A percentile compares a stretch with the other conserved stretches of the same genome.
Evolutionary conservation across 2,888 invertebrate genomes (phyloP).

Genomic region (Reticulitermes lucifugus): DNA sequence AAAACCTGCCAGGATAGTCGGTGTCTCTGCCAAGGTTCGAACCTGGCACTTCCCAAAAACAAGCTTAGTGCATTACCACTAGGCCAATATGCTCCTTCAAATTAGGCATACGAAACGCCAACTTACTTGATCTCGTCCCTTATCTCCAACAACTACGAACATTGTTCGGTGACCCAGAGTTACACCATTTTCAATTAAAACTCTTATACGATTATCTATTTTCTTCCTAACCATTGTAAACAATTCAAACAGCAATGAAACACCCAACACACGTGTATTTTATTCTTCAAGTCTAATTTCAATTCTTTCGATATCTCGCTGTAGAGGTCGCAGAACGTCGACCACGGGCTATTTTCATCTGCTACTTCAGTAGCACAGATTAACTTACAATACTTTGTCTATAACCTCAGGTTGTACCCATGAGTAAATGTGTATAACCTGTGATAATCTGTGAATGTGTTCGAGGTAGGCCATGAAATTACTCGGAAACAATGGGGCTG

Average conservation of each 20-base stretch:
- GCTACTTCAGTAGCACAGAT: no score
- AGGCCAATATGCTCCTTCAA: no score
- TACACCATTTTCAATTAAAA: conserved; percentile 97
- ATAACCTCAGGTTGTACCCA: neutral
- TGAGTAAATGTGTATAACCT: no score
- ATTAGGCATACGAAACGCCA: no score
- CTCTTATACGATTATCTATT: conserved; percentile 95
- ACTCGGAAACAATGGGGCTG: neutral
- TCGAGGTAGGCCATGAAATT: neutral
- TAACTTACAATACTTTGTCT: neutral
- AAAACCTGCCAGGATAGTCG: no score
- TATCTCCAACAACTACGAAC: conserved; percentile 96
- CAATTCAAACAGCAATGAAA: neutral
- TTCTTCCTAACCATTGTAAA: conserved; percentile 87
- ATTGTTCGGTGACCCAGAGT: conserved; percentile 90
- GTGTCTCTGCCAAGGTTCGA: no score
- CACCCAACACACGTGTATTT: neutral
- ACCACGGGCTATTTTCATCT: no score
- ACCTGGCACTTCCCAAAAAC: no score
- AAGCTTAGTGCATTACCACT: no score
- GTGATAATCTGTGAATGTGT: neutral
- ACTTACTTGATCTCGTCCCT: conserved; percentile 91
- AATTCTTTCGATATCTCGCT: neutral
- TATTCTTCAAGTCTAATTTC: neutral
- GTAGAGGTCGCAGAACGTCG: neutral